Evolutionary conservation across 2,797 vertebrate species (phyloP).

Genomic region (Pteronotus mesoamericanus): DNA sequence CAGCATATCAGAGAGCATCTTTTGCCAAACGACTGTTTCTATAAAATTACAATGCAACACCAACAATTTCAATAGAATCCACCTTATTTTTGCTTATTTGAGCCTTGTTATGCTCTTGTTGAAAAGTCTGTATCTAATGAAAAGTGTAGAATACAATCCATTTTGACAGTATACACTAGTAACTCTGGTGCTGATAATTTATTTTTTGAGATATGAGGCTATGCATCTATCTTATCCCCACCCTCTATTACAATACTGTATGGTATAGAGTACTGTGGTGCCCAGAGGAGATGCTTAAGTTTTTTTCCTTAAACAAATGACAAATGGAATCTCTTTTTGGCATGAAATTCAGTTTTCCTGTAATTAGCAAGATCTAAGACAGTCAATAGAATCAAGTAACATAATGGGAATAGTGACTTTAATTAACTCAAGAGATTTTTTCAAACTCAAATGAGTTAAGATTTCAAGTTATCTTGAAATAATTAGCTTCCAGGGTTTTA

Average conservation of each 20-base stretch:
- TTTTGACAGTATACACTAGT: background rate
- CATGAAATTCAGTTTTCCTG: conserved; percentile 54
- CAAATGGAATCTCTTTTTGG: conserved; percentile 52
- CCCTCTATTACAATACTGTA: background rate
- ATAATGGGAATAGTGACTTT: conserved; percentile 56
- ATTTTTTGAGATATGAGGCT: conserved; percentile 8
- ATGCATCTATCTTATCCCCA: background rate
- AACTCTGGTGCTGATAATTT: conserved; percentile 2
- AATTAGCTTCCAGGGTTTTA: conserved; percentile 65
- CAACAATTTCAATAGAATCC: background rate
- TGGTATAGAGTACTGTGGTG: background rate
- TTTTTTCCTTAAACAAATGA: conserved; percentile 47
- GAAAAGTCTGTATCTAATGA: conserved; percentile 13
- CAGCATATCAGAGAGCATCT: background rate
- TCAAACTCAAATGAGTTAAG: conserved; percentile 64
- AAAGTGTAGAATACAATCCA: background rate
- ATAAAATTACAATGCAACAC: background rate
- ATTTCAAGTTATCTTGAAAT: conserved; percentile 68
- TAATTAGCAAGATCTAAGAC: conserved; percentile 60
- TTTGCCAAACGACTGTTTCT: conserved; percentile 23
- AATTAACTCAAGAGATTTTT: conserved; percentile 63
- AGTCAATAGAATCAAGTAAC: conserved; percentile 57
- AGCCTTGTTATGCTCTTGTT: conserved; percentile 33
- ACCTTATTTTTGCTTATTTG: background rate
- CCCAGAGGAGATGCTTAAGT: conserved; percentile 20